Percentiles rank a stretch among this genome's conserved stretches.
phyloP scores from a whole-genome alignment of 2,888 invertebrate species.

The Nemotelus nigrinus region DNA sequence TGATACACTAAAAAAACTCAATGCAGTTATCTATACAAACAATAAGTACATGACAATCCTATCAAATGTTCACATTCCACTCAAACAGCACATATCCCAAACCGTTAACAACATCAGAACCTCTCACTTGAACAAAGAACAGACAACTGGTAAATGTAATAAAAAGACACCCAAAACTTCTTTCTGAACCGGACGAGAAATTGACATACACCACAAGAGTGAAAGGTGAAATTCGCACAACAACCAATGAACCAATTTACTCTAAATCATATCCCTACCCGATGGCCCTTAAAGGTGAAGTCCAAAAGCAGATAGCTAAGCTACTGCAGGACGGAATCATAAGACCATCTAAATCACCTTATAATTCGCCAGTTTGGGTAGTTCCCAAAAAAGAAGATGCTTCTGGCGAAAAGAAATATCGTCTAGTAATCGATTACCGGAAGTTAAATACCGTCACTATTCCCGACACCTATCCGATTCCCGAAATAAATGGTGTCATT shows the following conservation, averaged over 20 bases:
- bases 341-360: too few species aligned
- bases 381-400: slow-evolving; percentile 24
- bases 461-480: slow-evolving; percentile 12
- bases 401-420: slow-evolving; percentile 37
- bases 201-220: neutral
- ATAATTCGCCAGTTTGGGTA: slow-evolving; percentile 17
- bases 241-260: slow-evolving; percentile 23
- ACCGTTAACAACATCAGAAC: slow-evolving; percentile 18
- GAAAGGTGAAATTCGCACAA: slow-evolving; percentile 16
- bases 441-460: slow-evolving; percentile 35
- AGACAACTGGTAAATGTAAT: neutral
- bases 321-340: too few species aligned
- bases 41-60: slow-evolving; percentile 8
- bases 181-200: neutral
- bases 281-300: slow-evolving; percentile 6
- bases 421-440: slow-evolving; percentile 27
- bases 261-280: slow-evolving; percentile 21
- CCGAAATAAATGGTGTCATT: slow-evolving; percentile 32
- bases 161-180: neutral
- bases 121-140: neutral
- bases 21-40: slow-evolving; percentile 8
- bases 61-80: slow-evolving; percentile 2
- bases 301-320: slow-evolving; percentile 18
- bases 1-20: slow-evolving; percentile 1
- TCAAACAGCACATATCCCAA: slow-evolving; percentile 20